Evolutionary conservation across 2,888 invertebrate genomes (phyloP).

Genomic region (Dilophus febrilis): DNA sequence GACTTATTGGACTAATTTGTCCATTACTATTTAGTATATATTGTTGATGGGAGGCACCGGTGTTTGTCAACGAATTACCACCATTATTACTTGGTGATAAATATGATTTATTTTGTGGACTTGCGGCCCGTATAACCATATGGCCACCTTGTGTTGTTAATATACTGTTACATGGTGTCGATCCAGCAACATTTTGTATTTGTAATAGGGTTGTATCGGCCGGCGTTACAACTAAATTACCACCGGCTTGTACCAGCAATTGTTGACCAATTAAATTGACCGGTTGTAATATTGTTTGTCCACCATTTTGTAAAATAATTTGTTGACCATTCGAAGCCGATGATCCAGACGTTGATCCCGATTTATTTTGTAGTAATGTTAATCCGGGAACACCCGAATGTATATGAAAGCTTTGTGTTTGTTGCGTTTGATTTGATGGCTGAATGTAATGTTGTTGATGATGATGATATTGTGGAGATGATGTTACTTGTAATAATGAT

Average conservation of each 20-base stretch:
- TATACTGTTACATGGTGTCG: slow-evolving; percentile 38
- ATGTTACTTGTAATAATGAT: slow-evolving; percentile 44
- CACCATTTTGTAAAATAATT: slow-evolving; percentile 24
- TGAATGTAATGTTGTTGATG: slow-evolving; percentile 26
- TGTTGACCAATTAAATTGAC: slow-evolving; percentile 72
- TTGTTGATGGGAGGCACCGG: too few relatives aligned
- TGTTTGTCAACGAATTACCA: too few relatives aligned
- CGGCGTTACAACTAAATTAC: slow-evolving; percentile 73
- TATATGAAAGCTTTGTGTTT: slow-evolving; percentile 59
- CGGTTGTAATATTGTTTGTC: slow-evolving; percentile 62
- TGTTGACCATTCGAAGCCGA: slow-evolving; percentile 35
- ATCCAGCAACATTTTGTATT: slow-evolving; percentile 56
- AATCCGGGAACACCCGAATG: slow-evolving; percentile 63
- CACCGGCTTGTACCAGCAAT: slow-evolving; percentile 66
- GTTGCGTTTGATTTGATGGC: slow-evolving; percentile 28
- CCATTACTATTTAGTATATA: slow-evolving; percentile 62
- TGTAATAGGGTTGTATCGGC: slow-evolving; percentile 53
- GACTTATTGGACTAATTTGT: slow-evolving; percentile 54
- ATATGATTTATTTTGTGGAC: slow-evolving; percentile 55
- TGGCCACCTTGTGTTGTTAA: slow-evolving; percentile 45
- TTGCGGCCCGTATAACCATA: slow-evolving; percentile 64
- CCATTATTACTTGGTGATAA: slow-evolving; percentile 51
- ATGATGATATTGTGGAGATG: slow-evolving; percentile 5
- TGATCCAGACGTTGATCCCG: slow-evolving; percentile 25
- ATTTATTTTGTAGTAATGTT: slow-evolving; percentile 31